Percentiles rank a stretch among this genome's conserved stretches.
Conservation (phyloP, 1,140 invertebrate genomes). For the Drosophila seguyi region DNA sequence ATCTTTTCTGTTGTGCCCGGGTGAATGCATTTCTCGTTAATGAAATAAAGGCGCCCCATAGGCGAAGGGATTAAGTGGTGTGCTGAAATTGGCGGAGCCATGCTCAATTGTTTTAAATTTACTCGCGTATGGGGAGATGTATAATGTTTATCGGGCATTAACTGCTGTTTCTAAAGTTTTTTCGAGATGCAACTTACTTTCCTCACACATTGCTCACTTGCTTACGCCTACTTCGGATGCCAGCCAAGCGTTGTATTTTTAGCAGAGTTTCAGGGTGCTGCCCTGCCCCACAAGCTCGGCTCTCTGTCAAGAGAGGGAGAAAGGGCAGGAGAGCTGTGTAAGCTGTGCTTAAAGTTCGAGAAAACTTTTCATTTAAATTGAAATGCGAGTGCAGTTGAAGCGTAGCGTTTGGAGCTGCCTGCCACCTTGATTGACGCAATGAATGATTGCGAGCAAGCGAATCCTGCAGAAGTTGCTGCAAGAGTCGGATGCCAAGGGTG, state of each 20-base stretch:
- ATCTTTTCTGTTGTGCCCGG: neutral
- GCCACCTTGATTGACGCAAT: constrained; percentile 69
- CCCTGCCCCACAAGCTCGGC: constrained; percentile 7
- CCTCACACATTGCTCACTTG: constrained; percentile 38
- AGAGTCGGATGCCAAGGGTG: constrained; percentile 2
- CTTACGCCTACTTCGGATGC: constrained; percentile 61
- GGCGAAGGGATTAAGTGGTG: constrained; percentile 6
- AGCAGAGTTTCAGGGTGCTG: constrained; percentile 43
- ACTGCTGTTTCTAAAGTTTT: constrained; percentile 45
- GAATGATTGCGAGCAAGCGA: constrained; percentile 61
- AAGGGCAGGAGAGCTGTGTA: constrained; percentile 9
- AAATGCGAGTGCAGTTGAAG: constrained; percentile 61
- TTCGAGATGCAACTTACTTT: constrained; percentile 46
- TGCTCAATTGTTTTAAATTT: constrained; percentile 64
- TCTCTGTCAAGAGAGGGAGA: neutral
- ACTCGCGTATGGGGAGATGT: constrained; percentile 4
- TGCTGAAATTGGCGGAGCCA: constrained; percentile 39
- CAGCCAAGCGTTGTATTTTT: constrained; percentile 62
- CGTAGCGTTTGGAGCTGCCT: constrained; percentile 32
- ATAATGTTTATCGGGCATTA: constrained; percentile 56
- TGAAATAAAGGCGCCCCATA: constrained; percentile 49
- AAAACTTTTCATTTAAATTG: constrained; percentile 79
- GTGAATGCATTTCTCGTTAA: constrained; percentile 32
- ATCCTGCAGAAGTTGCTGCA: constrained; percentile 5
- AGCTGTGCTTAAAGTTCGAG: constrained; percentile 67